Evolutionary conservation across 2,888 invertebrate genomes (phyloP), one percentile per base, ranked within the genome.

Genomic region (Lasioglossum marginatum): DNA sequence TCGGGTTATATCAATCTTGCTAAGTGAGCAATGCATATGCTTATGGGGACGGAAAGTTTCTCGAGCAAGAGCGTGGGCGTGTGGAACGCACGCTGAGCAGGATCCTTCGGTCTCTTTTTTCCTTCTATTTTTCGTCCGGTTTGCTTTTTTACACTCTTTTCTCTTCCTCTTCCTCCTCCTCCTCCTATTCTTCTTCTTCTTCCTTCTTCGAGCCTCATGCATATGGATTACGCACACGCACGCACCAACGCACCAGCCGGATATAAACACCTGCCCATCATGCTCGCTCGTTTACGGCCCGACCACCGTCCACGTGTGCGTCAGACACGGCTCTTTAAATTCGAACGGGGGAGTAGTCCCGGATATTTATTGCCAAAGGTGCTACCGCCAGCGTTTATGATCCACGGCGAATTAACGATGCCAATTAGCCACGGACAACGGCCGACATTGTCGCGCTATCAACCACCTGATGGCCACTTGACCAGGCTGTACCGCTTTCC

Each of bases 21-120:
- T 90, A 93, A 94, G 93, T 94, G 94, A 94, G 94, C 94, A 94
- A 93, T 94, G 93, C 93, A 92, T 92, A 93, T 92, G 92, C 91
- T 91, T 88, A 89, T 73, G 89, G 85, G 89, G 87, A 82, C 83
- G 89, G 88, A 89, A 90, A 89, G 90, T 90, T 90, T 87, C 84
- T 89, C 87, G 86, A 79, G 82, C 84, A 78, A 76, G 89, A 83
- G 93, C 92, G 93, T 93, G 94, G 92, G 94, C 91, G 93, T 89
- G 89, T 92, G 89, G 90, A 92, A 91, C 92, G 90, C 90, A 92
- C 93, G 92, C 83, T 92, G 91, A 92, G 91, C 92, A 43, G 94
- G 68, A 68, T 68, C 68, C 40, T 68, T 93, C 92, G 88, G 83
- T 85, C 78, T 83, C 84, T 85, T 88, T 68, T 43, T 68, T 23